Evolutionary conservation across 2,113 vertebrate genomes (phyloP), one percentile per base, ranked within the genome.

Genomic region (Cavia porcellus): DNA sequence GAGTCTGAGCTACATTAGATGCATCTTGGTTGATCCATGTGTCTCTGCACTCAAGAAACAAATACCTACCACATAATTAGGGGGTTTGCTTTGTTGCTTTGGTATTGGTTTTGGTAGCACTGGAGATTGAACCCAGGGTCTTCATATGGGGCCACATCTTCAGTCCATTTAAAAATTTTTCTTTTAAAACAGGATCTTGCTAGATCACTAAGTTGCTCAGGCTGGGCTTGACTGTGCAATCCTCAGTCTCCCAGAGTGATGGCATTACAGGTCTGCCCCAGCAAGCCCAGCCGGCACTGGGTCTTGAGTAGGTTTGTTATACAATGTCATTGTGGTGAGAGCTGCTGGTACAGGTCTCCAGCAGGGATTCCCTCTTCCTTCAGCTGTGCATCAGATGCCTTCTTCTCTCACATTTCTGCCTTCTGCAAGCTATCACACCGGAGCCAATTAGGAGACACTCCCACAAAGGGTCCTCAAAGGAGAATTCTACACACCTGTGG

Each of bases 381-480:
- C 35, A 88, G 47, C 50, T 42, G 35, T 87, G 92, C 80, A 52
- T 59, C n/a, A 42, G 13, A 35, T 4, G 50, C n/a, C 50, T 83
- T 91, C 59, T 50, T 89, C 59, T 50, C 89, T 92, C 38, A 94
- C 70, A 50, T 89, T 79, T 94, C 92, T 89, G 66, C 30, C 35
- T 38, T 89, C 24, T 75, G 84, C 35, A 72, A 95, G 45, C 47
- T 86, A 89, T 50, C 35, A 13, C 90, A 50, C 52, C 61, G 38
- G 28, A 94, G 59, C 81, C 42, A 93, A 30, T 77, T 82, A 95
- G 57, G 70, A 92, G 64, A 25, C 22, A 94, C 52, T 61, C 47
- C n/a, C 42, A 32, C 0, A 75, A 89, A 92, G 42, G 90, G n/a
- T 61, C 81, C 87, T 72, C 32, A 70, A 19, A 90, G 82, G 92